A percentile compares a stretch with the other conserved stretches of the same genome.
Conservation (phyloP, 1,140 invertebrate genomes). For the Drosophila nasuta region DNA sequence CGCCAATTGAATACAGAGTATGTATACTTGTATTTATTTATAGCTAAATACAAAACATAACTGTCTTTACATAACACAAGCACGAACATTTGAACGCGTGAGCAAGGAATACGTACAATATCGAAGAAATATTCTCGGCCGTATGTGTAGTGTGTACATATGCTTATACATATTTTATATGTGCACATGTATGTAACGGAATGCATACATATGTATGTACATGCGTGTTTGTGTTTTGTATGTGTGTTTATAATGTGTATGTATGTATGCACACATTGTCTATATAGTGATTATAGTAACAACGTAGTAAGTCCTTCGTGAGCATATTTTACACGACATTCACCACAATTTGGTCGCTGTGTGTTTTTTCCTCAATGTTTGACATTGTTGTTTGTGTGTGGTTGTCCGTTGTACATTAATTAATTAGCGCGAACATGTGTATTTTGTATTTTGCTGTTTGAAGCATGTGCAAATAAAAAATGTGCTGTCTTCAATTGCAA, state of each 20-base stretch:
- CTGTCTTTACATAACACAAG: neutral
- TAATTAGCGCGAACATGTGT: neutral
- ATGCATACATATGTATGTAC: constrained; percentile 20
- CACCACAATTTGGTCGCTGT: neutral
- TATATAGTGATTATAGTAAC: constrained; percentile 25
- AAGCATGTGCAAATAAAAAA: constrained; percentile 7
- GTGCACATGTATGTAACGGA: constrained; percentile 27
- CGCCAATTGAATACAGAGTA: constrained; percentile 45
- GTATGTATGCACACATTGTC: constrained; percentile 30
- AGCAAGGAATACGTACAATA: constrained; percentile 4
- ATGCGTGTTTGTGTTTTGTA: constrained; percentile 16
- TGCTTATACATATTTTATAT: constrained; percentile 25
- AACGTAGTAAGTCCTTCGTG: constrained; percentile 33
- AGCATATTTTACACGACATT: constrained; percentile 15
- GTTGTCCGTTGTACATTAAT: neutral
- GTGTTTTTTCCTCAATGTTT: constrained; percentile 3
- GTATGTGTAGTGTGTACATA: constrained; percentile 25
- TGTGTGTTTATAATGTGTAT: constrained; percentile 25
- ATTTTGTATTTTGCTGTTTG: constrained; percentile 1
- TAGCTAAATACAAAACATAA: constrained; percentile 16
- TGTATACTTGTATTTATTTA: constrained; percentile 41
- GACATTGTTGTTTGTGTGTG: neutral
- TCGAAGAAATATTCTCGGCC: constrained; percentile 4
- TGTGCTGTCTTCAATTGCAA: neutral
- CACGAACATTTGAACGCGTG: neutral